Conservation (phyloP, 2,888 invertebrate genomes). For the Chrysolina oricalcia region DNA sequence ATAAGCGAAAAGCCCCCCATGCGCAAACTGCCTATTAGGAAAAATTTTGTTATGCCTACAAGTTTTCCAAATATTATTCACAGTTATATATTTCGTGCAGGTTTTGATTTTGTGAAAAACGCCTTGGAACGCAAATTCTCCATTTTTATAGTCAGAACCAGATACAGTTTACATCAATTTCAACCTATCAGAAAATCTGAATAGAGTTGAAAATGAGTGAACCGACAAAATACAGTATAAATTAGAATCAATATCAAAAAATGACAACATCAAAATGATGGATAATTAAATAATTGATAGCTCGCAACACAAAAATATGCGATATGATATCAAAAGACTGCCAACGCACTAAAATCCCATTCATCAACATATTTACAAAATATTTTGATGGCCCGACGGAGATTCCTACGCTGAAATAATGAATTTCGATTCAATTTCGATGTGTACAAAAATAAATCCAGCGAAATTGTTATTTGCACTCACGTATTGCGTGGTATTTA, state of each 20-base stretch:
- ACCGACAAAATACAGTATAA: neutral
- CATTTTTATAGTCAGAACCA: too few species aligned
- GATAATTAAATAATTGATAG: neutral
- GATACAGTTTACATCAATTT: too few species aligned
- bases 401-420: neutral
- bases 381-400: neutral
- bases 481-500: slow-evolving; percentile 30
- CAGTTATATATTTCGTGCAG: too few species aligned
- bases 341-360: neutral
- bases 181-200: too few species aligned
- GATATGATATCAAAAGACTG: neutral
- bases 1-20: too few species aligned
- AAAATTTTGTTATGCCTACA: too few species aligned
- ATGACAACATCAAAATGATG: neutral
- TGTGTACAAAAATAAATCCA: slow-evolving; percentile 16
- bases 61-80: too few species aligned
- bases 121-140: too few species aligned
- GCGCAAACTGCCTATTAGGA: too few species aligned
- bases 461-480: slow-evolving; percentile 14
- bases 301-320: neutral
- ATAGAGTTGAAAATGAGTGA: too few species aligned
- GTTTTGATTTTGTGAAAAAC: too few species aligned
- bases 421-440: slow-evolving; percentile 5
- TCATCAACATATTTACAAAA: slow-evolving; percentile 6
- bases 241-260: neutral